These are phyloP conservation scores for Drosophila seguyi DNA, from an alignment of 1,140 invertebrate genomes.

Conservation along the genomic window DNA sequence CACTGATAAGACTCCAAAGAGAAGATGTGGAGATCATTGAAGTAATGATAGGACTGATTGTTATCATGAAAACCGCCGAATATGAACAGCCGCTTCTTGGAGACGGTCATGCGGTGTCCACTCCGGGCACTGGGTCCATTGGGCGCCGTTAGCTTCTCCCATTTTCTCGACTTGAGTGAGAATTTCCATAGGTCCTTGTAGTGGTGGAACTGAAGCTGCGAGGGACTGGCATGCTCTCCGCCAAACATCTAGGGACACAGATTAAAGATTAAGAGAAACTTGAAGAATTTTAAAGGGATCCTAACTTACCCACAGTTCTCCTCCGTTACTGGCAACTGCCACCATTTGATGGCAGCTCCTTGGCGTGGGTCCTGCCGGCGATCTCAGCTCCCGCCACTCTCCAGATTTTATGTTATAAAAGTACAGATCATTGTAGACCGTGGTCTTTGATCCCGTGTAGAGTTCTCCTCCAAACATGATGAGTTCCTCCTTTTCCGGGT, in stretches of 20 bases:
- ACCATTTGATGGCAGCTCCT: conserved; percentile 95
- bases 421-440: conserved; percentile 93
- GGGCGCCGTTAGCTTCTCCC: conserved; percentile 92
- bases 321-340: conserved; percentile 89
- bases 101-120: conserved; percentile 94
- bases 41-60: conserved; percentile 94
- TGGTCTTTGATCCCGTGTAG: conserved; percentile 94
- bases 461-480: conserved; percentile 97
- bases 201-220: conserved; percentile 97
- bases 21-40: conserved; percentile 94
- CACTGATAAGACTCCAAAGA: conserved; percentile 93
- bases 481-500: conserved; percentile 94
- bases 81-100: conserved; percentile 92
- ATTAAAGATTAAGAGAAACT: too few species aligned
- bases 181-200: conserved; percentile 97
- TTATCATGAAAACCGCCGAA: conserved; percentile 98
- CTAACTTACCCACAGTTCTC: conserved; percentile 87
- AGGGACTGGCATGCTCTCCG: conserved; percentile 95
- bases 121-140: conserved; percentile 93
- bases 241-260: conserved; percentile 90
- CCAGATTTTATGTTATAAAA: conserved; percentile 93
- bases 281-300: not conserved
- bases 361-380: conserved; percentile 93
- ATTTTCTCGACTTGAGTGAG: conserved; percentile 91
- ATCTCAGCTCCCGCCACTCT: conserved; percentile 92